These are phyloP conservation scores for Apis dorsata DNA, from an alignment of 1,140 invertebrate genomes.

Conservation along the genomic window DNA sequence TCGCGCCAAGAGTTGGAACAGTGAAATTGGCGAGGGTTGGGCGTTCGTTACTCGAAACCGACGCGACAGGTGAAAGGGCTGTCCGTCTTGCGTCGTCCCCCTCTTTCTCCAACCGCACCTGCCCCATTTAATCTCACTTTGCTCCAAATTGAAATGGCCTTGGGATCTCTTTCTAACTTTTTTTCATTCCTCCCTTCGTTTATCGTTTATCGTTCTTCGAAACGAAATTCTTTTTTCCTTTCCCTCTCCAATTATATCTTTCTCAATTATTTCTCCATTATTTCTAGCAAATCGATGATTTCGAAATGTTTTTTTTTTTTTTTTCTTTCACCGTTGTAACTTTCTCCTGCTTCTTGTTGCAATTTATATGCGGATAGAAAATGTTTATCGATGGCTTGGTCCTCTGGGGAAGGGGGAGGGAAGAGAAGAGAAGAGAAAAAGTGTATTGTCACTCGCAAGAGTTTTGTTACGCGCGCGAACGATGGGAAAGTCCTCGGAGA, in stretches of 20 bases:
- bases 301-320: too few species aligned
- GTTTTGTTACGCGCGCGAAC: background rate
- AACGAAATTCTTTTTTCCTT: background rate
- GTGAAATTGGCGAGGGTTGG: constrained; percentile 69
- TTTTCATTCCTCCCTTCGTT: background rate
- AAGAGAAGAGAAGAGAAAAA: too few species aligned
- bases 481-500: background rate
- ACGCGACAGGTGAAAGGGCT: constrained; percentile 60
- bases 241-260: too few species aligned
- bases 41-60: constrained; percentile 53
- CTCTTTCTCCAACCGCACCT: constrained; percentile 47
- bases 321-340: background rate
- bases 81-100: constrained; percentile 25
- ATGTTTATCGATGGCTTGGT: constrained; percentile 65
- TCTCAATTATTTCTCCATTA: too few species aligned
- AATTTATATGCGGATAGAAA: constrained; percentile 64
- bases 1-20: constrained; percentile 24
- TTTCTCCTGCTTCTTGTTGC: constrained; percentile 50
- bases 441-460: background rate
- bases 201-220: too few species aligned
- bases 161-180: constrained; percentile 26
- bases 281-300: too few species aligned
- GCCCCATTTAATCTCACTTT: constrained; percentile 59
- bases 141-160: constrained; percentile 51
- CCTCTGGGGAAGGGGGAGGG: background rate